Percentiles rank a stretch among this genome's conserved stretches.
Evolutionary conservation across 2,888 invertebrate species (phyloP).

Genomic region (Cotesia congregata): DNA sequence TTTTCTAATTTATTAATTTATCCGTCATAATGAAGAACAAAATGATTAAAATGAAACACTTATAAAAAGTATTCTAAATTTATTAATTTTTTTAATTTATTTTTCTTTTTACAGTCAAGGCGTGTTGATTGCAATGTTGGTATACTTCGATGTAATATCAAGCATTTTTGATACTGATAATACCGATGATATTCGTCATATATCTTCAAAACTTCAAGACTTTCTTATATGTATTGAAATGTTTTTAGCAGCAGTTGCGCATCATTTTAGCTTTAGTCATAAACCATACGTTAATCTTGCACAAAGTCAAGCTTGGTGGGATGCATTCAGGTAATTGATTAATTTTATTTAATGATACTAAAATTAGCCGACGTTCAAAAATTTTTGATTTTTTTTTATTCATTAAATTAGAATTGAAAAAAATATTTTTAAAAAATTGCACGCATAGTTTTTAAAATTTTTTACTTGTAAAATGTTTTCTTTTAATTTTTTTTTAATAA

Average conservation of each 20-base stretch:
- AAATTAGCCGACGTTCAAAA: too few species aligned
- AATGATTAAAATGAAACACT: too few species aligned
- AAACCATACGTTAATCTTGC: slow-evolving; percentile 80
- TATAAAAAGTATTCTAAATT: too few species aligned
- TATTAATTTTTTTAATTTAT: background rate
- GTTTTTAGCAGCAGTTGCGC: slow-evolving; percentile 95
- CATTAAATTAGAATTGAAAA: too few species aligned
- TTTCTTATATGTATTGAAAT: slow-evolving; percentile 98
- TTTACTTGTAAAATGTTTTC: too few species aligned
- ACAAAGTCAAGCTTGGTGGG: slow-evolving; percentile 69
- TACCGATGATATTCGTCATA: slow-evolving; percentile 78
- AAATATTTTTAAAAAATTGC: too few species aligned
- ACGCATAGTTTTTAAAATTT: too few species aligned
- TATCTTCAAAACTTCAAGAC: slow-evolving; percentile 90
- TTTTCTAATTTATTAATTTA: too few species aligned
- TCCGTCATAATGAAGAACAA: too few species aligned
- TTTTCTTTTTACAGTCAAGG: slow-evolving; percentile 82
- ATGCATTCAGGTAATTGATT: slow-evolving; percentile 65
- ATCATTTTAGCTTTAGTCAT: slow-evolving; percentile 96
- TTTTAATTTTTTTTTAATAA: background rate
- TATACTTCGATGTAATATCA: slow-evolving; percentile 85
- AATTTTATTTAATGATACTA: background rate
- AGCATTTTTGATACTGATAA: slow-evolving; percentile 81
- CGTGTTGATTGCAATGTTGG: slow-evolving; percentile 88
- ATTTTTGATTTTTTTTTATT: too few species aligned